Conservation (phyloP, 2,113 vertebrate species). For the Antechinus stuartii region DNA sequence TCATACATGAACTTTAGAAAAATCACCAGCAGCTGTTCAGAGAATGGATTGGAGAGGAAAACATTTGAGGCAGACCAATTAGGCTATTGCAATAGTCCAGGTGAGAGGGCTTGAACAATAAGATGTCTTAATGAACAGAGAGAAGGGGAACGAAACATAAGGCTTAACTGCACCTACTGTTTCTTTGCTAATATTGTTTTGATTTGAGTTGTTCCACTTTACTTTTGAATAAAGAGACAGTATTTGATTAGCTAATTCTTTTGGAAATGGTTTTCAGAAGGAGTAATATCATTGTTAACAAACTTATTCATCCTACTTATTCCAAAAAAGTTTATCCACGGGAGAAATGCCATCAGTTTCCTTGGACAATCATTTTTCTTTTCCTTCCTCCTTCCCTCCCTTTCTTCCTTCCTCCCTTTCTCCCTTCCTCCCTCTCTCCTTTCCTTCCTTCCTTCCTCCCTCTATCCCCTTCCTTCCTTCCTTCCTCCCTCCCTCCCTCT, state of each 20-base stretch:
- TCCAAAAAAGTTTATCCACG: slow-evolving; percentile 3
- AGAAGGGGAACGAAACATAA: slow-evolving; percentile 12
- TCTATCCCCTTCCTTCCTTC: too few relatives aligned
- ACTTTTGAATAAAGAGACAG: slow-evolving; percentile 32
- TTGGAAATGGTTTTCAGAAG: not conserved
- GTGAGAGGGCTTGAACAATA: not conserved
- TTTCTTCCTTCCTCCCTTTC: too few relatives aligned
- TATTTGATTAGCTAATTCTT: not conserved
- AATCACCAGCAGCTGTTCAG: not conserved
- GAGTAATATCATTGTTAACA: not conserved
- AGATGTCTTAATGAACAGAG: not conserved
- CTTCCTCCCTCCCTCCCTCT: too few relatives aligned
- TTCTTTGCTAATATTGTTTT: not conserved
- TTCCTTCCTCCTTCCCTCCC: too few relatives aligned
- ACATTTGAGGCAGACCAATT: not conserved
- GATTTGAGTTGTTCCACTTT: not conserved
- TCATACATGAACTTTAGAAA: not conserved
- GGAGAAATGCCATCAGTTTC: slow-evolving; percentile 27
- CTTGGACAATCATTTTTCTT: not conserved
- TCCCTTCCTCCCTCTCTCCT: too few relatives aligned
- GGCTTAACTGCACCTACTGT: slow-evolving; percentile 13
- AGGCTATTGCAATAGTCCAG: not conserved
- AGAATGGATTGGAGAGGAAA: not conserved
- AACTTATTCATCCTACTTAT: slow-evolving; percentile 13
- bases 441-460: too few relatives aligned